Conservation (phyloP, 2,113 vertebrate genomes). For the Garra rufa region DNA sequence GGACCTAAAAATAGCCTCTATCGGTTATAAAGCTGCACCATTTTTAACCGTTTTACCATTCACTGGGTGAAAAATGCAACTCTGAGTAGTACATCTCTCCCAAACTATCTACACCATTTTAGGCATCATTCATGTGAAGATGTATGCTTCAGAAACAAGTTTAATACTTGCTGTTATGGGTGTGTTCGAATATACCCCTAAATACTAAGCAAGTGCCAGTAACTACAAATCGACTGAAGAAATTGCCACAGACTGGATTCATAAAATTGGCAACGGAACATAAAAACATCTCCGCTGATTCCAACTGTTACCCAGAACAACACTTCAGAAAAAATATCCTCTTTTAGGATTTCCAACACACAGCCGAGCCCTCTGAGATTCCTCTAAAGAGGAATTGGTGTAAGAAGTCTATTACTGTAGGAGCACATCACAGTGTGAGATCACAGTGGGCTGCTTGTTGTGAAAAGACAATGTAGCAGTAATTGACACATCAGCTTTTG, state of each 20-base stretch:
- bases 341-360: conserved; percentile 27
- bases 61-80: background rate
- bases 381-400: background rate
- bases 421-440: conserved; percentile 29
- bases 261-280: background rate
- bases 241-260: conserved; percentile 9
- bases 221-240: background rate
- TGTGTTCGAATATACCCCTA: background rate
- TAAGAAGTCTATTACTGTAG: conserved; percentile 24
- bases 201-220: background rate
- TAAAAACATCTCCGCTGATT: conserved; percentile 3
- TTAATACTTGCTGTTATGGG: background rate
- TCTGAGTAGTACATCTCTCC: background rate
- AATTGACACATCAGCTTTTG: conserved; percentile 59
- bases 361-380: conserved; percentile 7
- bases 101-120: background rate
- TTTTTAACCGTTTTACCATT: background rate
- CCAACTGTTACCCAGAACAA: conserved; percentile 21
- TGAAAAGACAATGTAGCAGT: conserved; percentile 28
- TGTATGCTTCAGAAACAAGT: background rate
- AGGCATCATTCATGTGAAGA: background rate
- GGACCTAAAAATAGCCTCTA: background rate
- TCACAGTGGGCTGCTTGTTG: conserved; percentile 25
- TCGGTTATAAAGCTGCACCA: background rate
- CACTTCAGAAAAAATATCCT: background rate